Conservation (phyloP, 2,888 invertebrate genomes). For the Melolontha melolontha region DNA sequence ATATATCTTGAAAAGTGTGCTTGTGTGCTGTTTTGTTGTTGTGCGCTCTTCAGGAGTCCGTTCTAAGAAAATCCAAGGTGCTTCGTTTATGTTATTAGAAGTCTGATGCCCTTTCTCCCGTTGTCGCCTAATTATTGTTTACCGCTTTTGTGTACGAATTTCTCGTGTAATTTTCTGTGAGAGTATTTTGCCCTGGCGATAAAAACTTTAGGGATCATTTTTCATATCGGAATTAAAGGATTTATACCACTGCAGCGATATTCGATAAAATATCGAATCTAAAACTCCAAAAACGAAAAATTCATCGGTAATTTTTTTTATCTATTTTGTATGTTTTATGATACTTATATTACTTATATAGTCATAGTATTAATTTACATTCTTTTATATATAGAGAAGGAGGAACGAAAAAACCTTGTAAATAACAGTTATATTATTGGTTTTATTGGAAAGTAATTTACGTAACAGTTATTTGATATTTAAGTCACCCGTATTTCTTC, state of each 20-base stretch:
- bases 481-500: neutral
- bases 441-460: constrained; percentile 27
- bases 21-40: constrained; percentile 29
- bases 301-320: neutral
- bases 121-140: no score
- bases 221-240: neutral
- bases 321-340: constrained; percentile 16
- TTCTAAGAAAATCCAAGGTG: constrained; percentile 36
- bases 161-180: no score
- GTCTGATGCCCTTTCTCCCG: neutral
- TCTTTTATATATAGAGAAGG: no score
- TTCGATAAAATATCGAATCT: neutral
- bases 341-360: neutral
- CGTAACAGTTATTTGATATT: constrained; percentile 8
- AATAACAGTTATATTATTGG: constrained; percentile 17
- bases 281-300: neutral
- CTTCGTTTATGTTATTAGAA: constrained; percentile 11
- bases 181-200: neutral
- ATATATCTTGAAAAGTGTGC: constrained; percentile 26
- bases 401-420: constrained; percentile 19
- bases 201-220: constrained; percentile 10
- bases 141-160: no score
- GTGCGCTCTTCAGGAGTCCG: constrained; percentile 24
- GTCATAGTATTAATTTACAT: neutral
- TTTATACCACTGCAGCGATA: neutral